Percentiles rank a stretch among this genome's conserved stretches.
Conservation (phyloP, 2,888 invertebrate species). For the Eurois occulta region DNA sequence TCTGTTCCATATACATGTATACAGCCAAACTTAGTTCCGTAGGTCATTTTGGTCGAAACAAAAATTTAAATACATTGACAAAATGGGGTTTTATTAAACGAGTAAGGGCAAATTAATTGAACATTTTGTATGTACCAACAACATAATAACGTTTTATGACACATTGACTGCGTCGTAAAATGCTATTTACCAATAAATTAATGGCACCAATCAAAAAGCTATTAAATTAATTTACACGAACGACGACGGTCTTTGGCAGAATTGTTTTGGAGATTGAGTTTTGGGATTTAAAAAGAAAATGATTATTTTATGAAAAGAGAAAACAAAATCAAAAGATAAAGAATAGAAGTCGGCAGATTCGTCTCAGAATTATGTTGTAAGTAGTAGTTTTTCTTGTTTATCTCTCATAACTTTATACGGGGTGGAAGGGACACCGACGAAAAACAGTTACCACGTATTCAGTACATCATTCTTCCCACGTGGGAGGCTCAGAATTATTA, state of each 20-base stretch:
- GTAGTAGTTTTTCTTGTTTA: no score
- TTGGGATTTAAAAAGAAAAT: neutral
- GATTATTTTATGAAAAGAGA: neutral
- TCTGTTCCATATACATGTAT: no score
- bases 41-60: neutral
- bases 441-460: no score
- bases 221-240: conserved; percentile 29
- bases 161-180: conserved; percentile 39
- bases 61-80: conserved; percentile 9
- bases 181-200: conserved; percentile 40
- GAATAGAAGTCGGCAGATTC: no score
- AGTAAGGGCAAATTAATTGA: conserved; percentile 25
- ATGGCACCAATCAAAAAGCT: conserved; percentile 42
- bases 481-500: no score
- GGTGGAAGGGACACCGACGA: no score
- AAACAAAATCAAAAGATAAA: neutral
- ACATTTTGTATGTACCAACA: conserved; percentile 9
- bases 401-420: no score
- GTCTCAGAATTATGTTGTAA: no score
- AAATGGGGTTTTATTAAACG: neutral
- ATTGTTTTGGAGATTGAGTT: conserved; percentile 11
- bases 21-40: neutral
- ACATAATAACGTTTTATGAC: conserved; percentile 39
- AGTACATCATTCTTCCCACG: no score
- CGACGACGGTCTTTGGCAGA: neutral